A percentile compares a stretch with the other conserved stretches of the same genome.
phyloP scores from a whole-genome alignment of 2,888 invertebrate genomes.

The Drosophila pseudotakahashii region DNA sequence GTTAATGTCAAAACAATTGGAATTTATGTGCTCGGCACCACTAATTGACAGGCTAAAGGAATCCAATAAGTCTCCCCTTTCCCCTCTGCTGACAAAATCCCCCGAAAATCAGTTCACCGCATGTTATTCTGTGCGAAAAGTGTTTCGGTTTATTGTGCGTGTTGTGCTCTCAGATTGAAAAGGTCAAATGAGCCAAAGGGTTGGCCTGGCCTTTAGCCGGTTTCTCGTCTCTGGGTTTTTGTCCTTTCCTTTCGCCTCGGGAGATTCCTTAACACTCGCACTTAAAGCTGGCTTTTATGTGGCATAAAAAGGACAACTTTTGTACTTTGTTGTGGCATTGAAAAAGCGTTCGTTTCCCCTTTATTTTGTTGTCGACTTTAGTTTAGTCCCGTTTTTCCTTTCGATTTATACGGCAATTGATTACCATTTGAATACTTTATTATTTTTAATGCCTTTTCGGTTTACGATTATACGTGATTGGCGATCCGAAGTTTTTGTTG shows the following conservation, averaged over 20 bases:
- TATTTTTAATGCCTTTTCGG: slow-evolving; percentile 38
- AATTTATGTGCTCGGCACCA: slow-evolving; percentile 63
- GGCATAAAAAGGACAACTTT: slow-evolving; percentile 42
- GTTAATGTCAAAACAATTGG: slow-evolving; percentile 61
- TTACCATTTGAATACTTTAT: slow-evolving; percentile 45
- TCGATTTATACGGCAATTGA: slow-evolving; percentile 36
- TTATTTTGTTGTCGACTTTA: slow-evolving; percentile 28
- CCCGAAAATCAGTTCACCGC: slow-evolving; percentile 37
- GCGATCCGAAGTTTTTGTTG: not conserved
- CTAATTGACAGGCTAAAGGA: slow-evolving; percentile 64
- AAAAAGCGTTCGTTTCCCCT: slow-evolving; percentile 29
- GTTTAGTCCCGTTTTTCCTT: slow-evolving; percentile 15
- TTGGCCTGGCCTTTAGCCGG: slow-evolving; percentile 32
- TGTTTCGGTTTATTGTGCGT: slow-evolving; percentile 45
- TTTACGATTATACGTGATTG: slow-evolving; percentile 38
- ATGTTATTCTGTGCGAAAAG: slow-evolving; percentile 26
- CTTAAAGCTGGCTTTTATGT: slow-evolving; percentile 44
- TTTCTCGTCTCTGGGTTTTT: not conserved
- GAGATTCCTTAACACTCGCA: slow-evolving; percentile 31
- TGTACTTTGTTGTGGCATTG: slow-evolving; percentile 35
- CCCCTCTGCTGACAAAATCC: not conserved
- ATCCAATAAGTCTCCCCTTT: slow-evolving; percentile 53
- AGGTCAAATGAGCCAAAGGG: slow-evolving; percentile 48
- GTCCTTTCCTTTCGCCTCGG: not conserved
- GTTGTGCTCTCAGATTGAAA: slow-evolving; percentile 27